Percentiles rank a stretch among this genome's conserved stretches.
phyloP scores from a whole-genome alignment of 2,888 invertebrate species.

The Caenorhabditis auriculariae region DNA sequence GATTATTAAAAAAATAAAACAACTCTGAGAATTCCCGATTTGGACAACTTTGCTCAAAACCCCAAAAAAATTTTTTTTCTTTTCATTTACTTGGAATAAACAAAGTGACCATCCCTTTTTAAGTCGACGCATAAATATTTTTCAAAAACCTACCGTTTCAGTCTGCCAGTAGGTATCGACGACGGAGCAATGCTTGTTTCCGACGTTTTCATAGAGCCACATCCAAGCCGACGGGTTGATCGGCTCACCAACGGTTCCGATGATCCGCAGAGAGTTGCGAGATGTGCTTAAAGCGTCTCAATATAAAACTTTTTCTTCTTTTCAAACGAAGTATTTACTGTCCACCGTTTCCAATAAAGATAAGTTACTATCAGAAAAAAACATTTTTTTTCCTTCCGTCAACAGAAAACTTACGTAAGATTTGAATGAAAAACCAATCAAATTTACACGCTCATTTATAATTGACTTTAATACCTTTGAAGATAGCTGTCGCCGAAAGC shows the following conservation, averaged over 20 bases:
- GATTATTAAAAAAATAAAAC: not conserved
- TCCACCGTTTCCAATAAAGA: not conserved
- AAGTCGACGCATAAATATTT: too few relatives aligned
- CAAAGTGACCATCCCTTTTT: too few relatives aligned
- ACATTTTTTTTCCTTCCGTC: not conserved
- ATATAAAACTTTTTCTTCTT: not conserved
- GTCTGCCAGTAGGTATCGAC: conserved; percentile 99
- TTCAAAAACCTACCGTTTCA: conserved; percentile 74
- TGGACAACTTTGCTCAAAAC: too few relatives aligned
- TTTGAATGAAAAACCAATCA: not conserved
- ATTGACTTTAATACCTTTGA: too few relatives aligned
- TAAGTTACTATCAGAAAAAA: too few relatives aligned
- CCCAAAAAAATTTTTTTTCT: too few relatives aligned
- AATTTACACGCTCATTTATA: too few relatives aligned
- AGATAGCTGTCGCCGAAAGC: conserved; percentile 86
- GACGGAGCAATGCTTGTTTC: conserved; percentile 73
- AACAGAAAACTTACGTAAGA: not conserved
- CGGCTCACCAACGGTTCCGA: conserved; percentile 97
- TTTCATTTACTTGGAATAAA: too few relatives aligned
- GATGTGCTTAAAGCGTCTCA: conserved; percentile 16
- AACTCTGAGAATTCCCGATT: not conserved
- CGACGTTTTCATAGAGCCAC: conserved; percentile 63
- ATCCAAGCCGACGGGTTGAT: conserved; percentile 81
- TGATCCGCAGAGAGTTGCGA: conserved; percentile 71
- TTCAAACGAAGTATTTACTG: not conserved